Evolutionary conservation across 2,888 invertebrate species (phyloP).

Genomic region (Laothoe populi): DNA sequence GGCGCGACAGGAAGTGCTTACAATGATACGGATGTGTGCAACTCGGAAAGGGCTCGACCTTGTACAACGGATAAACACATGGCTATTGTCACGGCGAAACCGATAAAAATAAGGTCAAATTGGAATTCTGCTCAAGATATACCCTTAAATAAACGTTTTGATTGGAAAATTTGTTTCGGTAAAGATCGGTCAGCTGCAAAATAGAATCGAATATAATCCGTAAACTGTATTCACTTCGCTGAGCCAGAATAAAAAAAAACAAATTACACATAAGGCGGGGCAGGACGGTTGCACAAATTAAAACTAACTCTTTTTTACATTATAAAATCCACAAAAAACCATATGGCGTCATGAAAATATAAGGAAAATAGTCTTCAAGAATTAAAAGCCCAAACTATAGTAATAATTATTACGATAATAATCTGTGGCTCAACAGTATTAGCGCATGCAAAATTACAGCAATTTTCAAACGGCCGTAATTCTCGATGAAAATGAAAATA

Average conservation of each 20-base stretch:
- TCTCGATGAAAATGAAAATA: conserved; percentile 60
- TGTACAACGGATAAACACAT: conserved; percentile 40
- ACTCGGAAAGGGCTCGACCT: conserved; percentile 73
- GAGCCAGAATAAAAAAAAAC: no score
- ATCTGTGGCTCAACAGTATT: conserved; percentile 43
- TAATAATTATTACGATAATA: not conserved
- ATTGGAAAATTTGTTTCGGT: not conserved
- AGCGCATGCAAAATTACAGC: conserved; percentile 51
- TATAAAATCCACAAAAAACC: not conserved
- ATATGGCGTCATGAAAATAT: no score
- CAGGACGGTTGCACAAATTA: not conserved
- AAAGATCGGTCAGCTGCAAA: no score
- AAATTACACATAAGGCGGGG: not conserved
- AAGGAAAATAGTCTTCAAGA: not conserved
- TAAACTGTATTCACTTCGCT: no score
- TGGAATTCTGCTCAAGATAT: conserved; percentile 34
- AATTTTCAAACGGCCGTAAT: conserved; percentile 57
- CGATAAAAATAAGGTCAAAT: conserved; percentile 30
- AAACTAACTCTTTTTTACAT: not conserved
- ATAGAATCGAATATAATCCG: not conserved
- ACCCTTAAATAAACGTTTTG: conserved; percentile 3
- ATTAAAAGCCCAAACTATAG: not conserved
- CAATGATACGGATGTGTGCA: conserved; percentile 72
- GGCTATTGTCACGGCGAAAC: conserved; percentile 26
- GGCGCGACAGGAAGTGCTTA: conserved; percentile 70